A percentile compares a stretch with the other conserved stretches of the same genome.
Conservation (phyloP, 2,113 vertebrate species). For the Sturnus vulgaris region DNA sequence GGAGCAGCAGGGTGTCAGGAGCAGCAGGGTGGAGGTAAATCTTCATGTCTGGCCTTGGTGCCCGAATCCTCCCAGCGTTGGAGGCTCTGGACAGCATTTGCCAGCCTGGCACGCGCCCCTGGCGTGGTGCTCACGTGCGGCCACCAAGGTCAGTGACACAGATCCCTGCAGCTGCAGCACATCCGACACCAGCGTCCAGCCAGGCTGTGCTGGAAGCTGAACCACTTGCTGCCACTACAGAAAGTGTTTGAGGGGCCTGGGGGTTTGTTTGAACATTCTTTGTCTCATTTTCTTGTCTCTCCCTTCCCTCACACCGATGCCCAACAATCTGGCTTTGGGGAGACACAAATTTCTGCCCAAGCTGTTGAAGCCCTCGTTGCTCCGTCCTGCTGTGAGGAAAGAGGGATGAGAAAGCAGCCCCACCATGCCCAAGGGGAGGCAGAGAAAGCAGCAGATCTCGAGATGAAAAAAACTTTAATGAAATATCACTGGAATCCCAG, state of each 20-base stretch:
- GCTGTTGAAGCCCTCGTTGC: not conserved
- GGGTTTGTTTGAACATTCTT: fast-evolving
- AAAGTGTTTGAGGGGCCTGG: not conserved
- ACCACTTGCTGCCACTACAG: fast-evolving
- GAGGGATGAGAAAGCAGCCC: not conserved
- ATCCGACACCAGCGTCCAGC: fast-evolving
- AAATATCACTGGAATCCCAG: not conserved
- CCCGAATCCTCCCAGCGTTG: fast-evolving
- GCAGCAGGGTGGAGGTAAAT: not conserved
- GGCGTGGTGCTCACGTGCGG: fast-evolving
- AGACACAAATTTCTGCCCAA: not conserved
- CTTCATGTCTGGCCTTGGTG: fast-evolving
- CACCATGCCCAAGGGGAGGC: not conserved
- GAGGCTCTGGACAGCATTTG: not conserved
- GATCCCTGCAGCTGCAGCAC: not conserved
- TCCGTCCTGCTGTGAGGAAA: not conserved
- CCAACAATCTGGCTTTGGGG: not conserved
- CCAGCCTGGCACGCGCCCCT: fast-evolving
- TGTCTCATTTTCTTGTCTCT: fast-evolving
- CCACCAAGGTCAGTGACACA: not conserved
- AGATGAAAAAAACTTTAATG: fast-evolving
- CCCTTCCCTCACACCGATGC: fast-evolving
- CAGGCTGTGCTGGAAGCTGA: not conserved
- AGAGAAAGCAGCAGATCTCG: fast-evolving
- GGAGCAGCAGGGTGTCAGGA: not conserved